These are phyloP conservation scores for Adelges cooleyi DNA, from an alignment of 1,140 invertebrate species.

Conservation along the genomic window DNA sequence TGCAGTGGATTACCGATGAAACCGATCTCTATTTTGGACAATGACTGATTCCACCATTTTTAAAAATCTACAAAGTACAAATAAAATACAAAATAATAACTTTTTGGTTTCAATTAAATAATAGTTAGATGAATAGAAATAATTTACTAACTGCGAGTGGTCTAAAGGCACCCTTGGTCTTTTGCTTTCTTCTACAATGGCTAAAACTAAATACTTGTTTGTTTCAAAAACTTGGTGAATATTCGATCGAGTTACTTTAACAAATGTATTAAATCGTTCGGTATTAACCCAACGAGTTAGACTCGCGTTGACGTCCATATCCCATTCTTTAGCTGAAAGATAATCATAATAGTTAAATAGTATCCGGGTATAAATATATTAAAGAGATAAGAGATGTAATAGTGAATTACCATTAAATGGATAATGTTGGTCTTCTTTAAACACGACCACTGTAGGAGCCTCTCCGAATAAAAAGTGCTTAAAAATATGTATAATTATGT, in stretches of 20 bases:
- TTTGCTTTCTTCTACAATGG: conserved; percentile 78
- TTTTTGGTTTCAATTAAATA: too few species aligned
- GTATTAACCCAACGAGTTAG: conserved; percentile 75
- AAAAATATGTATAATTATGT: too few species aligned
- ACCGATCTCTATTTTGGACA: conserved; percentile 58
- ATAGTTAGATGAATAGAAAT: too few species aligned
- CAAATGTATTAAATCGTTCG: conserved; percentile 82
- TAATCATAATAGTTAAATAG: not conserved
- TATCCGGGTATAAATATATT: too few species aligned
- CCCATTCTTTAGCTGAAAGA: conserved; percentile 24
- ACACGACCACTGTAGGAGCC: conserved; percentile 63
- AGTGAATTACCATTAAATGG: conserved; percentile 51
- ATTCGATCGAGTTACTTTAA: conserved; percentile 72
- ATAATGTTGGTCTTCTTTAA: conserved; percentile 65
- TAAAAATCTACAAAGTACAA: conserved; percentile 45
- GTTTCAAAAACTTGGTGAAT: conserved; percentile 70
- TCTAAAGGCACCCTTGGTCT: conserved; percentile 64
- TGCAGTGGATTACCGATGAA: conserved; percentile 51
- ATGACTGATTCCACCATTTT: conserved; percentile 78
- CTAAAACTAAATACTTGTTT: conserved; percentile 76
- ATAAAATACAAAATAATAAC: too few species aligned
- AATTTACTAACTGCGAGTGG: conserved; percentile 50
- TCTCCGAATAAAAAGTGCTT: conserved; percentile 51
- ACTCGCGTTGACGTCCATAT: conserved; percentile 47
- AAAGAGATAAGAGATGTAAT: not conserved